Evolutionary conservation across 2,888 invertebrate species (phyloP).

Genomic region (Cremastobaeus sp.): DNA sequence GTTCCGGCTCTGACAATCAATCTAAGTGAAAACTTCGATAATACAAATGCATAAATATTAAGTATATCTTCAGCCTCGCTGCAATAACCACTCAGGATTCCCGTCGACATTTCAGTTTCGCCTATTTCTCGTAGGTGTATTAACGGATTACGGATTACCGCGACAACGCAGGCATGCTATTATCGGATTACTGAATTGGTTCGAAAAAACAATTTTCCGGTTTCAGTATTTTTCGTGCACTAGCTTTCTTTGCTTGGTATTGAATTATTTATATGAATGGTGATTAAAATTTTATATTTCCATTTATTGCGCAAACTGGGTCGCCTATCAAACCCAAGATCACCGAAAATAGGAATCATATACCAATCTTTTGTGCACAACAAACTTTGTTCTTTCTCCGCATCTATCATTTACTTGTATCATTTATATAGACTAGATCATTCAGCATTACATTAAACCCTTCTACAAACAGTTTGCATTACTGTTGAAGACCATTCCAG

Average conservation of each 20-base stretch:
- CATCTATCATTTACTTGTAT: too few relatives aligned
- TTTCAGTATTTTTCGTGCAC: constrained; percentile 25
- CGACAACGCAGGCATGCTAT: constrained; percentile 45
- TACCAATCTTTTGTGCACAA: too few relatives aligned
- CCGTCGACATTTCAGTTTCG: constrained; percentile 29
- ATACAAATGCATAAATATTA: constrained; percentile 21
- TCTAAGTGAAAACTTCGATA: too few relatives aligned
- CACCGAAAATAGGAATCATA: too few relatives aligned
- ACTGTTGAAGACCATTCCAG: too few relatives aligned
- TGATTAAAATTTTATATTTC: constrained; percentile 21
- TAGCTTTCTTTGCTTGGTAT: background rate
- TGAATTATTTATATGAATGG: constrained; percentile 32
- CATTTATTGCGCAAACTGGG: too few relatives aligned
- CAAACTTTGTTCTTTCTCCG: too few relatives aligned
- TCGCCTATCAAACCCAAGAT: too few relatives aligned
- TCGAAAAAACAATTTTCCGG: constrained; percentile 50
- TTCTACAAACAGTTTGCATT: too few relatives aligned
- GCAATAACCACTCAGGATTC: constrained; percentile 24
- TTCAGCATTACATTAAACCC: too few relatives aligned
- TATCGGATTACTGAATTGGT: constrained; percentile 45
- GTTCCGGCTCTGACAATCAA: too few relatives aligned
- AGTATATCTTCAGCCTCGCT: constrained; percentile 9
- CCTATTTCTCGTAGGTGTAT: constrained; percentile 41
- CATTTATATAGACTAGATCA: too few relatives aligned
- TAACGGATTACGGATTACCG: constrained; percentile 50